Conservation (phyloP, 2,797 vertebrate genomes). For the Amniataba percoides region DNA sequence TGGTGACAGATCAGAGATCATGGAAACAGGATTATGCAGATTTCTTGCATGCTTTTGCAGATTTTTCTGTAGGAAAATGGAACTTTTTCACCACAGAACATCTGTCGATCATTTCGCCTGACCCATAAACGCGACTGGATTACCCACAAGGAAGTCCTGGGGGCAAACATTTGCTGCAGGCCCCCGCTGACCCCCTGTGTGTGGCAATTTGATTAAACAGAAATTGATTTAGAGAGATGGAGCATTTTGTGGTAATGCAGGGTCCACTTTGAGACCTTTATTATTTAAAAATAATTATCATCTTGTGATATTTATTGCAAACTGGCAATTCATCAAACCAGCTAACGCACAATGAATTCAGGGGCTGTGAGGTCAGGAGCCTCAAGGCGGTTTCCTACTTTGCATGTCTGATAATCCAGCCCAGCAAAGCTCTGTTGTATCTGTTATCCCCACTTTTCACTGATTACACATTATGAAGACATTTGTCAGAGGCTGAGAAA, state of each 20-base stretch:
- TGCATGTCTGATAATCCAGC: slow-evolving; percentile 1
- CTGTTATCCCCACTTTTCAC: not conserved
- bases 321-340: slow-evolving; percentile 9
- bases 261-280: not conserved
- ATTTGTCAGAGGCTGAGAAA: slow-evolving; percentile 14
- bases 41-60: not conserved
- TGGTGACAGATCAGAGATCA: not conserved
- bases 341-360: not conserved
- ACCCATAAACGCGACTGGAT: not conserved
- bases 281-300: not conserved
- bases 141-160: too few relatives aligned
- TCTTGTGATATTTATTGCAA: not conserved
- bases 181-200: too few relatives aligned
- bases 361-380: not conserved
- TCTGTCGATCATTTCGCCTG: not conserved
- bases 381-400: not conserved
- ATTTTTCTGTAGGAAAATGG: not conserved
- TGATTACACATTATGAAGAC: not conserved
- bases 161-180: not conserved
- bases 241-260: not conserved
- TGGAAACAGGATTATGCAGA: not conserved
- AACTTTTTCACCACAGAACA: not conserved
- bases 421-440: slow-evolving; percentile 3
- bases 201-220: not conserved
- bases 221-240: not conserved